These are phyloP conservation scores for Dendrocopos noguchii DNA, from an alignment of 2,113 vertebrate species.

Conservation along the genomic window DNA sequence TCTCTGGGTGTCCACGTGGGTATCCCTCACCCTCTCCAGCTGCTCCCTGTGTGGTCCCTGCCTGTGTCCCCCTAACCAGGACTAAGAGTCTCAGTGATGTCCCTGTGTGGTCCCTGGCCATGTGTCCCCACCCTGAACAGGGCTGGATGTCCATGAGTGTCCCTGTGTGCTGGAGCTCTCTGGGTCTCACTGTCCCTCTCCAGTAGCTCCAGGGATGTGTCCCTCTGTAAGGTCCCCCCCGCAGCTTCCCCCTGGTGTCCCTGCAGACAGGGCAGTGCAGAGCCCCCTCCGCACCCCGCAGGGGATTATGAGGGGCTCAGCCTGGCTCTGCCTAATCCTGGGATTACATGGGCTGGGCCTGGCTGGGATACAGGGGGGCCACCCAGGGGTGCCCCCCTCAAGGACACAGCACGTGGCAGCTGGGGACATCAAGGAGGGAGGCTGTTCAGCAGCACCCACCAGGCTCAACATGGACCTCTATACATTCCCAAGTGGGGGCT, in stretches of 20 bases:
- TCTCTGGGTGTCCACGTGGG: neutral
- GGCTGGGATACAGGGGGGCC: neutral
- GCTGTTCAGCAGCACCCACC: neutral
- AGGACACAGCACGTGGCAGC: accelerated
- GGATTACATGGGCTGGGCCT: slow-evolving; percentile 26
- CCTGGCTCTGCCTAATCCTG: slow-evolving; percentile 11
- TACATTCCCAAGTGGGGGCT: neutral
- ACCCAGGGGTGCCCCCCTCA: neutral
- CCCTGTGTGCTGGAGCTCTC: neutral
- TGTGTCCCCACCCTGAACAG: neutral
- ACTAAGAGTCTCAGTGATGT: neutral
- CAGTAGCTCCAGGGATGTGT: accelerated
- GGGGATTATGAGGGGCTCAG: slow-evolving; percentile 39
- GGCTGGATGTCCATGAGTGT: neutral
- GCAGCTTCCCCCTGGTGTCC: accelerated
- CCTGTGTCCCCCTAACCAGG: neutral
- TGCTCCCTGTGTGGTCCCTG: neutral
- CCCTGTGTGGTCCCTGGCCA: neutral
- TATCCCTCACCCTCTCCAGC: neutral
- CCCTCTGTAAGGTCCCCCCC: neutral
- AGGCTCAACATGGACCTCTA: neutral
- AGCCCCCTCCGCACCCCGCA: neutral
- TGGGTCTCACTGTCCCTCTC: neutral
- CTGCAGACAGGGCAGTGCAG: neutral
- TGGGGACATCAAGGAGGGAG: neutral